Conservation (phyloP, 2,113 vertebrate species). For the Tetraodon nigroviridis region DNA sequence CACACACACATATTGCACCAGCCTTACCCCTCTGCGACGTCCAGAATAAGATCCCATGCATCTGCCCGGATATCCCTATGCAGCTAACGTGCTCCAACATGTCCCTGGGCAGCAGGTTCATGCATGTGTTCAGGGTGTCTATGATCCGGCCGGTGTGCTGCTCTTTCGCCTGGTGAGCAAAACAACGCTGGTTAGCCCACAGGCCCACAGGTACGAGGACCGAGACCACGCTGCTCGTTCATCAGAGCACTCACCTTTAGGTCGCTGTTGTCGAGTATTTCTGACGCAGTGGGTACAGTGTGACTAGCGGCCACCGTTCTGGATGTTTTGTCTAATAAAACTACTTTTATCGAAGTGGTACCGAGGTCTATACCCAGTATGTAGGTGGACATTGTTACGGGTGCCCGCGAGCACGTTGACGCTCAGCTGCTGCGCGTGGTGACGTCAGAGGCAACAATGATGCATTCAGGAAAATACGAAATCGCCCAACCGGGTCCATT, state of each 20-base stretch:
- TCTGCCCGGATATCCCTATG: slow-evolving; percentile 89
- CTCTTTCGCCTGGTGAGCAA: slow-evolving; percentile 76
- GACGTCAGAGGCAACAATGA: neutral
- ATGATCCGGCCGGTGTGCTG: slow-evolving; percentile 82
- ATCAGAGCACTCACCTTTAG: slow-evolving; percentile 70
- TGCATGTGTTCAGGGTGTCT: slow-evolving; percentile 78
- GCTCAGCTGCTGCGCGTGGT: neutral
- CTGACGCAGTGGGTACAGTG: slow-evolving; percentile 68
- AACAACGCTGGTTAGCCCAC: neutral
- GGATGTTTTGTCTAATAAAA: slow-evolving; percentile 70
- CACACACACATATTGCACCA: neutral
- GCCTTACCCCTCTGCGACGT: slow-evolving; percentile 78
- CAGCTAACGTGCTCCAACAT: slow-evolving; percentile 75
- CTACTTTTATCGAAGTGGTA: slow-evolving; percentile 85
- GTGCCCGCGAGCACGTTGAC: too few species aligned
- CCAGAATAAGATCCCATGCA: slow-evolving; percentile 97
- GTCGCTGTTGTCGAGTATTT: slow-evolving; percentile 59
- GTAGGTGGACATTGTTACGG: slow-evolving; percentile 48
- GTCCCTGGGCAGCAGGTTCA: slow-evolving; percentile 76
- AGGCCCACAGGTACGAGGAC: too few species aligned
- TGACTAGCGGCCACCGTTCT: slow-evolving; percentile 68
- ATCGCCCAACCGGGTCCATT: neutral
- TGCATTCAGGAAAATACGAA: neutral
- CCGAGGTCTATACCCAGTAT: slow-evolving; percentile 88
- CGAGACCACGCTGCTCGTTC: neutral